Evolutionary conservation across 2,888 invertebrate species (phyloP).

Genomic region (Axea sp.): DNA sequence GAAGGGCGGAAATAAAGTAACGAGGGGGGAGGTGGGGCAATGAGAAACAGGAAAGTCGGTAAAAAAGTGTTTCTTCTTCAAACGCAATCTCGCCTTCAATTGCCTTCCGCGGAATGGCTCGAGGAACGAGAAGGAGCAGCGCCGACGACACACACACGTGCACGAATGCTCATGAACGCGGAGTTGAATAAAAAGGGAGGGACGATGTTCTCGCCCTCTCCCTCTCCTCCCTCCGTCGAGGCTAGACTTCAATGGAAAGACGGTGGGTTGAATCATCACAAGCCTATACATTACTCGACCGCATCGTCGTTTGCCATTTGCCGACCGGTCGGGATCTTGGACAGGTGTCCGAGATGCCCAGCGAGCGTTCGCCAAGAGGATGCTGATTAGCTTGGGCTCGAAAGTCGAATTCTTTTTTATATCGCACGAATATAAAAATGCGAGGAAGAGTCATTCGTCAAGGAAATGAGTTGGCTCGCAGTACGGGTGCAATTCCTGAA

Average conservation of each 20-base stretch:
- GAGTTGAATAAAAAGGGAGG: constrained; percentile 54
- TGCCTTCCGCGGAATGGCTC: constrained; percentile 64
- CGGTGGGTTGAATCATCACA: constrained; percentile 54
- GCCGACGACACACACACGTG: constrained; percentile 3
- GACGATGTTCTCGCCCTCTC: constrained; percentile 16
- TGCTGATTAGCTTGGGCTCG: constrained; percentile 44
- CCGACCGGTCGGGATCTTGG: constrained; percentile 29
- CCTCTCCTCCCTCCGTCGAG: constrained; percentile 11
- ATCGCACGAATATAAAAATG: no score
- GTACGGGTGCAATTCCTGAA: no score
- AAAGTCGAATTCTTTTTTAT: no score
- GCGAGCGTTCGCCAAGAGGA: constrained; percentile 19
- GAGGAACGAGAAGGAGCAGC: constrained; percentile 44
- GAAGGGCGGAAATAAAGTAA: constrained; percentile 50
- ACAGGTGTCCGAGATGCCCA: constrained; percentile 42
- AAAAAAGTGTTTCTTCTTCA: constrained; percentile 66
- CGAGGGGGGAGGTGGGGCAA: constrained; percentile 12
- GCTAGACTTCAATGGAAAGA: constrained; percentile 55
- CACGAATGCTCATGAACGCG: constrained; percentile 1
- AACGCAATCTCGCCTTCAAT: constrained; percentile 68
- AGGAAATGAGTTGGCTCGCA: no score
- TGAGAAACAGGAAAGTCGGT: constrained; percentile 49
- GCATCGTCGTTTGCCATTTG: constrained; percentile 50
- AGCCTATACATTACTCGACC: constrained; percentile 51
- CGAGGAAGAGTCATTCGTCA: no score